Base-by-base conservation (phyloP, 2,888 invertebrate genomes). In the Ryuthela nishihirai region DNA sequence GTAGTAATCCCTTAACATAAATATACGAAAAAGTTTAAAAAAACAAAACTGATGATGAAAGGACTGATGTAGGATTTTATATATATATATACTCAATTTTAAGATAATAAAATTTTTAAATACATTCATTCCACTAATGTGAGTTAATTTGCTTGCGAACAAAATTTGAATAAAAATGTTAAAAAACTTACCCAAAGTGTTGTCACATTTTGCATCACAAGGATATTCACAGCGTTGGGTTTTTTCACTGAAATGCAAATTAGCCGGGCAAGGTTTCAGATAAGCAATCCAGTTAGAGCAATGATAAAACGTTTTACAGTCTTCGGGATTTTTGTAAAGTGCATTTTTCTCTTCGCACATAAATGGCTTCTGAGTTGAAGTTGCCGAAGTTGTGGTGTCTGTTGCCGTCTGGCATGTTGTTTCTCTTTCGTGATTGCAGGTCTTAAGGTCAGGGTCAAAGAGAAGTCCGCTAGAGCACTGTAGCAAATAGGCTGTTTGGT, bases 261-360 rank as follows among this genome's bases (percentile, higher is more conserved):
- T 36, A 0, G n/a, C 34, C 2, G 63, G 54, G 24, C 63, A 63
- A 7, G 17, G 12, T 15, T 52, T 45, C 4, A 26, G 7, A n/a
- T 45, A 61, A 6, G 60, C 49, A 7, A 24, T 9, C 34, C 55
- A 47, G 34, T 61, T 48, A 9, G 48, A 34, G 26, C 64, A 64
- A n/a, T 64, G 55, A 12, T 45, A 43, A 17, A 56, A 64, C 1
- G 12, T 49, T 9, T 50, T 32, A 18, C 65, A 65, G 29, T 65
- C 38, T 2, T 35, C 9, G 1, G 49, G 50, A 49, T 62, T 44
- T 21, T 46, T 52, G 15, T 59, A 65, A 10, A 55, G 35, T n/a
- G 59, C 64, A 20, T 44, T 47, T 5, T 12, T 20, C 26, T 43
- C n/a, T 3, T 50, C 47, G 25, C 64, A 64, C 26, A 10, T 25